A percentile compares a stretch with the other conserved stretches of the same genome.
Evolutionary conservation across 1,140 invertebrate species (phyloP).

Genomic region (Asbolus verrucosus): DNA sequence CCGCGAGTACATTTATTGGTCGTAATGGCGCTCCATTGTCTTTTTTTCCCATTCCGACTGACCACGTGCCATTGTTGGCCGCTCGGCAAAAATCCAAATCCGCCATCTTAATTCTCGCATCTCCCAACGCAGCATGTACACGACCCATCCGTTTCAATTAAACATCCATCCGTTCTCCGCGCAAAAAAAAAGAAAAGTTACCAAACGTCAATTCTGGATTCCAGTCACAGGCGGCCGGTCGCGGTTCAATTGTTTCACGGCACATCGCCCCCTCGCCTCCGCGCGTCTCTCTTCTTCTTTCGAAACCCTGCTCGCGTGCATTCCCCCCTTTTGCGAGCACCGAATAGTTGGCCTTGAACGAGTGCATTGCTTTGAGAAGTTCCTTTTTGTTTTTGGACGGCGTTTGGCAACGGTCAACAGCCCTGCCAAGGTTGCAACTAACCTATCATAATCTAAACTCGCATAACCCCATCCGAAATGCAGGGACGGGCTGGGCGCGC

Average conservation of each 20-base stretch:
- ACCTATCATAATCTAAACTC: constrained; percentile 64
- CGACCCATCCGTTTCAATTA: too few species aligned
- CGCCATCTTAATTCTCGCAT: too few species aligned
- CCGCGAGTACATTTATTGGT: too few species aligned
- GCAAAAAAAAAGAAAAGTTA: constrained; percentile 54
- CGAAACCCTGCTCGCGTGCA: constrained; percentile 48
- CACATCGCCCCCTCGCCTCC: constrained; percentile 54
- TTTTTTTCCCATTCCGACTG: too few species aligned
- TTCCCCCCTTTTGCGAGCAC: constrained; percentile 58
- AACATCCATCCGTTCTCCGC: too few species aligned
- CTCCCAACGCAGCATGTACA: too few species aligned
- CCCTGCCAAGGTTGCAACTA: constrained; percentile 63
- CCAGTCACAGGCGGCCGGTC: constrained; percentile 64
- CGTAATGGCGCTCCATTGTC: too few species aligned
- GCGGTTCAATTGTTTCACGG: constrained; percentile 65
- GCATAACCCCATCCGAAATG: constrained; percentile 48
- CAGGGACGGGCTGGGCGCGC: constrained; percentile 44
- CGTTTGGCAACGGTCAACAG: constrained; percentile 65
- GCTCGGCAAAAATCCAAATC: too few species aligned
- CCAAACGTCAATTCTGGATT: constrained; percentile 64
- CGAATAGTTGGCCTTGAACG: constrained; percentile 65
- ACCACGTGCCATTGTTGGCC: too few species aligned
- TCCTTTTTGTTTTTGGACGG: constrained; percentile 64
- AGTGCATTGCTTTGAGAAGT: constrained; percentile 64
- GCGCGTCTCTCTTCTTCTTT: constrained; percentile 24